Evolutionary conservation across 2,888 invertebrate genomes (phyloP), one percentile per base, ranked within the genome.

Genomic region (Ganaspis brasiliensis): DNA sequence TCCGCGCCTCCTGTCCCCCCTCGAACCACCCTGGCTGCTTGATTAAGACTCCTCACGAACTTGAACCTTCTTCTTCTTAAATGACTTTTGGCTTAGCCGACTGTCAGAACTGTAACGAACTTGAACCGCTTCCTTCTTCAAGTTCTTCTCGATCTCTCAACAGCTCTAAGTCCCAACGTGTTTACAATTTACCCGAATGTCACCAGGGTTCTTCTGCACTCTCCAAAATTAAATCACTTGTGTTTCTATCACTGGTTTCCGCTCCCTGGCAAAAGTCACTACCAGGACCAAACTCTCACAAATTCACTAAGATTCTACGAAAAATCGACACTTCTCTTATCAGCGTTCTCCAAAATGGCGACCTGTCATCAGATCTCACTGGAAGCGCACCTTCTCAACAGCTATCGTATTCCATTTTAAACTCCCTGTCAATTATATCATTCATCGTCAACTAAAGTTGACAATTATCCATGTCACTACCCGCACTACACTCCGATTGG

Each of bases 21-120:
- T 90, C 93, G 92, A 90, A 93, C 92, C 91, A 92, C 91, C 94
- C 92, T 88, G 93, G 92, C 86, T 83, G 80, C 82, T 81, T 82
- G 73, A 49, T 73, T 75, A 79, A 59, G 49, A 70, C 55, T 37
- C 26, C 63, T 73, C 72, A 40, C 67, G 31, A 71, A 67, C 67
- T 74, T 72, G 70, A 71, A 71, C 75, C 21, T 72, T 59, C 75
- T 26, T 40, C 40, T 31, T n/a, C n/a, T n/a, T n/a, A n/a, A n/a
- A n/a, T n/a, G n/a, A n/a, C n/a, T n/a, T n/a, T n/a, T n/a, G n/a
- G n/a, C n/a, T n/a, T n/a, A n/a, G n/a, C n/a, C n/a, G n/a, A n/a
- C n/a, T n/a, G n/a, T n/a, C n/a, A n/a, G n/a, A n/a, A n/a, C n/a
- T n/a, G n/a, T n/a, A n/a, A n/a, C n/a, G n/a, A n/a, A n/a, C n/a